Evolutionary conservation across 2,113 vertebrate species (phyloP).

Genomic region (Progne subis): DNA sequence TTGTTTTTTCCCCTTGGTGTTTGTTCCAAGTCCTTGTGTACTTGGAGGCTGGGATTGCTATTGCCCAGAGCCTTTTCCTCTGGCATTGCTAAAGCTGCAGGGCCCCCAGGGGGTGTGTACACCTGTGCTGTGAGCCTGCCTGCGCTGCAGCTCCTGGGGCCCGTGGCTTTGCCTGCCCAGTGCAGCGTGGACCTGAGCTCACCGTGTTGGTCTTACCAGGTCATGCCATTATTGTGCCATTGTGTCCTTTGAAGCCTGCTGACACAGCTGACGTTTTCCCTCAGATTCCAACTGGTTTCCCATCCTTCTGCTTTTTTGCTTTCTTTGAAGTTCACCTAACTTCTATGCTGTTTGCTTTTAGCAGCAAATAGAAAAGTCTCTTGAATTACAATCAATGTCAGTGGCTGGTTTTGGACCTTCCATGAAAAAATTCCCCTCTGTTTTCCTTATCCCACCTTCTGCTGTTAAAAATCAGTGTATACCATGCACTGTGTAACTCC

Average conservation of each 20-base stretch:
- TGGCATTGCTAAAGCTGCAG: not conserved
- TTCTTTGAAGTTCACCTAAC: not conserved
- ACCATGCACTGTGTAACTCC: not conserved
- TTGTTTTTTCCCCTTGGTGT: not conserved
- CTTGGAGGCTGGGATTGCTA: not conserved
- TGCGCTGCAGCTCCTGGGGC: not conserved
- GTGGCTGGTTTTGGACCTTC: not conserved
- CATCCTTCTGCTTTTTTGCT: not conserved
- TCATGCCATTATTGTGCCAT: not conserved
- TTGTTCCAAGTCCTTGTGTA: not conserved
- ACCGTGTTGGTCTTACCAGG: not conserved
- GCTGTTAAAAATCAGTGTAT: not conserved
- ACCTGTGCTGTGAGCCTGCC: accelerated
- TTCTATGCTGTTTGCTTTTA: not conserved
- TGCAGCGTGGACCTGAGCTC: not conserved
- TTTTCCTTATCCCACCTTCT: not conserved
- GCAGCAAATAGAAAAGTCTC: not conserved
- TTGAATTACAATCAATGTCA: not conserved
- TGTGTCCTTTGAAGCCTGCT: not conserved
- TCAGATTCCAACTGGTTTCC: not conserved
- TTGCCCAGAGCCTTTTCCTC: not conserved
- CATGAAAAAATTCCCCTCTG: not conserved
- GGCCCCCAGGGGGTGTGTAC: accelerated
- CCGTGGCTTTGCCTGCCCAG: accelerated
- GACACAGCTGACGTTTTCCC: not conserved